Evolutionary conservation across 1,140 invertebrate genomes (phyloP).

Genomic region (Triops longicaudatus): DNA sequence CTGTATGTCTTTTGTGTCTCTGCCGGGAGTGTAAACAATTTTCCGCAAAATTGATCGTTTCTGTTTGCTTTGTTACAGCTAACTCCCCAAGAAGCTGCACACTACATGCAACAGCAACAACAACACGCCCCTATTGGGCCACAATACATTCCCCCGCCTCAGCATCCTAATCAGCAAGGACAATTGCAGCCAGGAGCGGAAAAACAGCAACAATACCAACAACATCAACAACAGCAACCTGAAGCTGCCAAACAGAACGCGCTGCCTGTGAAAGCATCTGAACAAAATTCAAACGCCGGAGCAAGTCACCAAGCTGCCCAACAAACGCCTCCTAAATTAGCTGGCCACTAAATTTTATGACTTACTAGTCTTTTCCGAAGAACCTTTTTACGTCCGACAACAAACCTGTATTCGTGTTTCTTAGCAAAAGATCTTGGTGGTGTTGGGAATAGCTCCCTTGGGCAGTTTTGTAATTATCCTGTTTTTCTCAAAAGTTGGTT

Average conservation of each 20-base stretch:
- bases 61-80: conserved; percentile 29
- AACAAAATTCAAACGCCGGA: background rate
- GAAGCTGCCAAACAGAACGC: conserved; percentile 27
- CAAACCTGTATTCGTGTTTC: background rate
- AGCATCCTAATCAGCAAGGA: conserved; percentile 31
- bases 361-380: background rate
- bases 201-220: conserved; percentile 24
- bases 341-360: background rate
- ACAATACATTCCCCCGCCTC: conserved; percentile 30
- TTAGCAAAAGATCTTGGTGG: background rate
- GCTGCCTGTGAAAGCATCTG: background rate
- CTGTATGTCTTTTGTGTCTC: background rate
- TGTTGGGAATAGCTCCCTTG: background rate
- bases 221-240: conserved; percentile 31
- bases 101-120: conserved; percentile 16
- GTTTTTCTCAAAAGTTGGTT: background rate
- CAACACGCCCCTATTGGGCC: conserved; percentile 20
- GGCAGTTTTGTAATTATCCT: background rate
- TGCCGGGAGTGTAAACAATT: conserved; percentile 17
- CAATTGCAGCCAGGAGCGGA: conserved; percentile 27
- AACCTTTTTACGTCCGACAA: background rate
- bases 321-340: background rate
- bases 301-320: background rate
- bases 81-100: conserved; percentile 29
- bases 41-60: background rate